phyloP scores from a whole-genome alignment of 1,140 invertebrate genomes.

The Vanessa tameamea region DNA sequence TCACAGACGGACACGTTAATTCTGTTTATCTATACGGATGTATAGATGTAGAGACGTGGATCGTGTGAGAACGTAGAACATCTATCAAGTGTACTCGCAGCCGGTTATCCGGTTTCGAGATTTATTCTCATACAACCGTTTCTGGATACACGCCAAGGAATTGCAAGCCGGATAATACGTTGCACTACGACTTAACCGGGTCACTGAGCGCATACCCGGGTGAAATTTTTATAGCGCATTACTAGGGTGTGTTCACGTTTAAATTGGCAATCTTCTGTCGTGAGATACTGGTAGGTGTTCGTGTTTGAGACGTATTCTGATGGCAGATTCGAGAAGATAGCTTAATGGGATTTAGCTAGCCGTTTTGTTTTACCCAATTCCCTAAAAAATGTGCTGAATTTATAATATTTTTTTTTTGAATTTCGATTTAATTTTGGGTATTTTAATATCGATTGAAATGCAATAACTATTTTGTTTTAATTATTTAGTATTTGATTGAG shows the following conservation, averaged over 20 bases:
- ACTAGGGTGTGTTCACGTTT: slow-evolving; percentile 17
- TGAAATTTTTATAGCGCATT: slow-evolving; percentile 32
- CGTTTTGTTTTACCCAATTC: too few species aligned
- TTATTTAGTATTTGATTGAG: too few species aligned
- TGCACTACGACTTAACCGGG: slow-evolving; percentile 31
- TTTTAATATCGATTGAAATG: too few species aligned
- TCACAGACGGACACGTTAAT: too few species aligned
- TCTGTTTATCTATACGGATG: too few species aligned
- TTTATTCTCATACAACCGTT: slow-evolving; percentile 33
- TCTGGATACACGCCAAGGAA: slow-evolving; percentile 36
- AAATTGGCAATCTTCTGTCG: slow-evolving; percentile 1
- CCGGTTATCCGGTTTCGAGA: slow-evolving; percentile 37
- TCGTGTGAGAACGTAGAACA: slow-evolving; percentile 22
- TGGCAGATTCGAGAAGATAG: background rate
- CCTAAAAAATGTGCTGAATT: too few species aligned
- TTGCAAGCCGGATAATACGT: slow-evolving; percentile 30
- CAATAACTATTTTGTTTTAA: too few species aligned
- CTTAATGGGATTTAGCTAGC: background rate
- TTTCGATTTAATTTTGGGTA: too few species aligned
- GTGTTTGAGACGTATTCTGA: background rate
- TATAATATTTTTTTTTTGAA: too few species aligned
- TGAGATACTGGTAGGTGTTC: background rate
- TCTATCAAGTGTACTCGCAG: slow-evolving; percentile 36
- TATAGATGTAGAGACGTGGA: background rate
- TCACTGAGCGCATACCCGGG: slow-evolving; percentile 23